Percentiles rank a stretch among this genome's conserved stretches.
These are phyloP conservation scores for Empidonax traillii DNA, from an alignment of 2,113 vertebrate species.

Conservation along the genomic window DNA sequence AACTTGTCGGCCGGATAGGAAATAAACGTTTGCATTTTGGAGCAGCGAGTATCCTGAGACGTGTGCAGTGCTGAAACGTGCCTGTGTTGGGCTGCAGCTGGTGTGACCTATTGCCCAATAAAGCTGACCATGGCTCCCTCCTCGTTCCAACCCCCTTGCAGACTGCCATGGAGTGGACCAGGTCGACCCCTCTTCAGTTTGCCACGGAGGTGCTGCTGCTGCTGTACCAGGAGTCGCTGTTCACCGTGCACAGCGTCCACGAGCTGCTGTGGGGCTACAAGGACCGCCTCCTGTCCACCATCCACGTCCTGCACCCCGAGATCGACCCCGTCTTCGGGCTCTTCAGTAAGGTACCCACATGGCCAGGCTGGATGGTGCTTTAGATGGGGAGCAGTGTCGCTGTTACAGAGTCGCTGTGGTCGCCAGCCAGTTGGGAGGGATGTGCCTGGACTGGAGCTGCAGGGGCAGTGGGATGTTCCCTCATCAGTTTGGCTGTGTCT, in stretches of 20 bases:
- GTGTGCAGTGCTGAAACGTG: background rate
- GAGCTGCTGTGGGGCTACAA: conserved; percentile 93
- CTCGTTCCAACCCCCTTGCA: conserved; percentile 25
- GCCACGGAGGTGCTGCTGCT: conserved; percentile 64
- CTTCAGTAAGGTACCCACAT: conserved; percentile 84
- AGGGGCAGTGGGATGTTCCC: background rate
- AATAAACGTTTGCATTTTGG: background rate
- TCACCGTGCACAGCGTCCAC: conserved; percentile 76
- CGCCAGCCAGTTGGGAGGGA: background rate
- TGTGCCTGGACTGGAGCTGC: background rate
- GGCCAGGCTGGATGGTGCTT: background rate
- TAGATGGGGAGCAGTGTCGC: background rate
- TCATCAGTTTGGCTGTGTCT: background rate
- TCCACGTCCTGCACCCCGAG: conserved; percentile 10
- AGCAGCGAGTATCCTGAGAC: background rate
- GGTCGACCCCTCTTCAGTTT: conserved; percentile 1
- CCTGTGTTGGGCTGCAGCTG: background rate
- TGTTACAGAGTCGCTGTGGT: background rate
- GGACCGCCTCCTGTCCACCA: conserved; percentile 78
- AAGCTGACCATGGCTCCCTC: background rate
- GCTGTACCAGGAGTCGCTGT: conserved; percentile 75
- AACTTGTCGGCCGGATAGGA: background rate
- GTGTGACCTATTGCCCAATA: background rate
- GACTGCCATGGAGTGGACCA: conserved; percentile 82
- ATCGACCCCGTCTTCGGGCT: conserved; percentile 85